Evolutionary conservation across 2,888 invertebrate genomes (phyloP).

Genomic region (Oscheius sp.): DNA sequence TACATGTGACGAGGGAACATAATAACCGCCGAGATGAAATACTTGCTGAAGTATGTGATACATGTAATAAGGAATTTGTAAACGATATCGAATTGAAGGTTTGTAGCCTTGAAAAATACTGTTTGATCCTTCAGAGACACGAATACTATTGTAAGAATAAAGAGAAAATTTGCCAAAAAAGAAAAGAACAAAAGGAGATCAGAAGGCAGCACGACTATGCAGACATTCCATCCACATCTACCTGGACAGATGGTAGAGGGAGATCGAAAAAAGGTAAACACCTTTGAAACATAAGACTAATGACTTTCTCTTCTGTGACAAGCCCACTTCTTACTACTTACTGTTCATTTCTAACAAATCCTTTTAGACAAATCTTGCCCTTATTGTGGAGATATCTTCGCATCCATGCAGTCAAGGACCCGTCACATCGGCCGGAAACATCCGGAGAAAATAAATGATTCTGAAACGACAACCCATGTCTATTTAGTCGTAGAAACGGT

Average conservation of each 20-base stretch:
- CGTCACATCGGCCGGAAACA: slow-evolving; percentile 48
- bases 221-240: slow-evolving; percentile 38
- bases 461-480: slow-evolving; percentile 30
- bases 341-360: no score
- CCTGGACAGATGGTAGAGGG: background rate
- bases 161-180: slow-evolving; percentile 26
- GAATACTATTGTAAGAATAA: slow-evolving; percentile 43
- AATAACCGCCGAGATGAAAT: background rate
- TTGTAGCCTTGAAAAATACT: background rate
- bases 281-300: no score
- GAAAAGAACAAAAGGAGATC: slow-evolving; percentile 21
- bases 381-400: slow-evolving; percentile 39
- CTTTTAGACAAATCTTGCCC: slow-evolving; percentile 43
- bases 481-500: slow-evolving; percentile 43
- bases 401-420: slow-evolving; percentile 45
- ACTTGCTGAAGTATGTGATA: background rate
- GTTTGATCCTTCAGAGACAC: slow-evolving; percentile 39
- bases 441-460: slow-evolving; percentile 40
- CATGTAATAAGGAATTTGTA: background rate
- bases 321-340: no score
- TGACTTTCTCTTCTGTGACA: no score
- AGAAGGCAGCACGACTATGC: no score
- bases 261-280: no score
- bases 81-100: slow-evolving; percentile 22
- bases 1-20: slow-evolving; percentile 9